Conservation (phyloP, 2,888 invertebrate species). For the Ariolimax columbianus region DNA sequence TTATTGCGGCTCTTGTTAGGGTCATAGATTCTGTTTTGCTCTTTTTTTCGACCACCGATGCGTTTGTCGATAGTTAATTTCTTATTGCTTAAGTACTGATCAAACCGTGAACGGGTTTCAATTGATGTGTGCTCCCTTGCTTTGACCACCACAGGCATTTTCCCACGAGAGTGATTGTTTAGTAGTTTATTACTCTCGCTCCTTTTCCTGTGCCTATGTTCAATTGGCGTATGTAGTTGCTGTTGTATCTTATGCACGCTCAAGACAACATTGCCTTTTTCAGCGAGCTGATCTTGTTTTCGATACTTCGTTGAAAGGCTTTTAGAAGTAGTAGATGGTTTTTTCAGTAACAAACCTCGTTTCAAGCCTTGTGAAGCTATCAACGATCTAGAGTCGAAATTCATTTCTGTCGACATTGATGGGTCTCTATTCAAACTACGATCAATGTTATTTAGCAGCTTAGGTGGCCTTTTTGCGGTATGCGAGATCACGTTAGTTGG, state of each 20-base stretch:
- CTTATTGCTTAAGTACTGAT: conserved; percentile 6
- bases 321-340: neutral
- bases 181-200: neutral
- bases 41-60: neutral
- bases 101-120: neutral
- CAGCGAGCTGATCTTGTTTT: neutral
- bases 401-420: neutral
- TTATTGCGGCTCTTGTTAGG: neutral
- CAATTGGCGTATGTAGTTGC: neutral
- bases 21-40: neutral
- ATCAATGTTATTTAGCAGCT: too few species aligned
- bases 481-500: too few species aligned
- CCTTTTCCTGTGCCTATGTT: neutral
- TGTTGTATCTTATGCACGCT: neutral
- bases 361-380: neutral
- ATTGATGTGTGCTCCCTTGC: neutral
- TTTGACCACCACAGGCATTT: neutral
- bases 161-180: neutral
- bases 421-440: neutral
- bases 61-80: neutral
- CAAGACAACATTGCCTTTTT: neutral
- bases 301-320: neutral
- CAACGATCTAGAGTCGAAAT: neutral
- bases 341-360: neutral
- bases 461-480: too few species aligned